phyloP scores from a whole-genome alignment of 1,140 invertebrate species.

The Sinonovacula constricta region DNA sequence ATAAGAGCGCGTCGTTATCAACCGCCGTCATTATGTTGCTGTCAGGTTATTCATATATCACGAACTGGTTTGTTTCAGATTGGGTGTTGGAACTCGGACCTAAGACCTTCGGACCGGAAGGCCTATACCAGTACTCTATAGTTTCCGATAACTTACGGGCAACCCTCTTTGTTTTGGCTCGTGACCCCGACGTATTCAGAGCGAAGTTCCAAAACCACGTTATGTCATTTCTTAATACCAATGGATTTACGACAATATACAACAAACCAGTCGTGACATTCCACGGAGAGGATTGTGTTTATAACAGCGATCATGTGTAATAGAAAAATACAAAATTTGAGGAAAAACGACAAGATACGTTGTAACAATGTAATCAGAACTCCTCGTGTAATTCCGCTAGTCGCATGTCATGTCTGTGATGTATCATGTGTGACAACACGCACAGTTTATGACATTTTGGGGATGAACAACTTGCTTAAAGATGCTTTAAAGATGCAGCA shows the following conservation, averaged over 20 bases:
- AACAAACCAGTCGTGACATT: conserved; percentile 61
- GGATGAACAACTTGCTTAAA: no score
- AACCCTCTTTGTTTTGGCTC: conserved; percentile 61
- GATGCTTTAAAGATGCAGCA: no score
- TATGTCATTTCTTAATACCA: conserved; percentile 47
- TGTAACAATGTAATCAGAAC: no score
- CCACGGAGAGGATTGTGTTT: conserved; percentile 59
- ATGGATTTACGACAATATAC: conserved; percentile 56
- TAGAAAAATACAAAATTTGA: no score
- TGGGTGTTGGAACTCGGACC: conserved; percentile 66
- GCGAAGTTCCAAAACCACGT: conserved; percentile 49
- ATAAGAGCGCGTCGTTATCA: no score
- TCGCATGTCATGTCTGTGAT: no score
- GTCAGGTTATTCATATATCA: neutral
- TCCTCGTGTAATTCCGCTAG: no score
- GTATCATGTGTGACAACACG: no score
- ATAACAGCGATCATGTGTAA: conserved; percentile 55
- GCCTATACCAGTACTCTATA: conserved; percentile 59
- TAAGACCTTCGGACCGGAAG: conserved; percentile 50
- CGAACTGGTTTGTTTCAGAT: conserved; percentile 42
- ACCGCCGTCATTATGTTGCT: neutral
- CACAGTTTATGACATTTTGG: no score
- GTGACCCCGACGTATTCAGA: conserved; percentile 55
- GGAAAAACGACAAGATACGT: no score
- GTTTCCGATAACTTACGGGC: conserved; percentile 61